Base-by-base conservation (phyloP, 2,888 invertebrate species). In the Biston stratarius region DNA sequence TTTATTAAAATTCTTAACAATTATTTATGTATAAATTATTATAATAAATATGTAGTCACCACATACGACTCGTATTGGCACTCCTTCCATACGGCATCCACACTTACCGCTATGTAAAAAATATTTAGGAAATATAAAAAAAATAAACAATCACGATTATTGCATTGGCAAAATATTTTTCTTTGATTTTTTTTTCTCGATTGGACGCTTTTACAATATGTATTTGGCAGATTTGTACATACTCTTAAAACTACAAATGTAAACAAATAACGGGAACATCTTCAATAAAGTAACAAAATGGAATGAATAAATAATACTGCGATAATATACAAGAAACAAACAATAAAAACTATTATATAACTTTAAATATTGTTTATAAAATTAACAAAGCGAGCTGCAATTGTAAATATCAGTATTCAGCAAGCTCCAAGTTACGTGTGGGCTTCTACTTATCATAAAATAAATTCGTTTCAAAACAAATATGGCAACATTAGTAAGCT, bases 1-100 rank as follows among this genome's bases (percentile, higher is more conserved):
- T 90, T 90, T 90, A 89, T 89, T 90, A 88, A 88, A 92, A 88
- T 86, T 83, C 83, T 90, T 90, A 88, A 88, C 84, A 88, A 86
- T 77, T 87, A 86, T 83, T 78, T 89, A 86, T 87, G 84, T 87
- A 81, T 86, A 86, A 83, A 84, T 85, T 83, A 87, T 83, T 81
- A 83, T 86, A 86, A 87, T 63, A 63, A 67, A 61, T 68, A 68
- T 68, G 87, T 84, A 85, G 79, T 88, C 84, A 89, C 86, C 85
- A 89, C 85, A 87, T 86, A 81, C 82, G 61, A 79, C 80, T 80
- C 83, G 83, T 86, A 87, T 91, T 91, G 92, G 91, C 91, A 92
- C 90, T 85, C 83, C 77, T 80, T 83, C 73, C 80, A 84, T 85
- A 85, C 73, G 74, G 85, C 87, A 83, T 79, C 74, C 71, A 78